Conservation (phyloP, 2,797 vertebrate genomes). For the Tapera naevia region DNA sequence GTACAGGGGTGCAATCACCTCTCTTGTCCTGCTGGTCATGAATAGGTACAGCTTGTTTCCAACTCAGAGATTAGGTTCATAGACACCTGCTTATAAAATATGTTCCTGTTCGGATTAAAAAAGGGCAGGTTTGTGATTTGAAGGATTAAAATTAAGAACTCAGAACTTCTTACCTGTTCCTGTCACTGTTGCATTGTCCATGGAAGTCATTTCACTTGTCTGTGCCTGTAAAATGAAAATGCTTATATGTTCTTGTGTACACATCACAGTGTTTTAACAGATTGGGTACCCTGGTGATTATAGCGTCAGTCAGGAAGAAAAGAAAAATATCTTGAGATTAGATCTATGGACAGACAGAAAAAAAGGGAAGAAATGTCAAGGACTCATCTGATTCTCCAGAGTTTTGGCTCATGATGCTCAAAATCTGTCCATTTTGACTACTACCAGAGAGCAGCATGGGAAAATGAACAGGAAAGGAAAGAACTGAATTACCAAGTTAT, state of each 20-base stretch:
- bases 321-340: background rate
- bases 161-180: background rate
- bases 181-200: background rate
- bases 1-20: too few species aligned
- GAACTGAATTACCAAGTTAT: background rate
- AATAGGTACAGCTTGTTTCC: conserved; percentile 11
- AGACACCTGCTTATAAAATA: background rate
- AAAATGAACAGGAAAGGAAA: background rate
- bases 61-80: background rate
- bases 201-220: background rate
- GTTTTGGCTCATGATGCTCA: background rate
- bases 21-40: too few species aligned
- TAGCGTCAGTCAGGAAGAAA: background rate
- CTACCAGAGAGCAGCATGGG: background rate
- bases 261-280: background rate
- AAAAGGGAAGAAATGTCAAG: background rate
- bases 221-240: background rate
- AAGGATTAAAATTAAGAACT: background rate
- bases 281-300: background rate
- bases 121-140: background rate
- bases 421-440: background rate
- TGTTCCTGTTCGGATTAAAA: background rate
- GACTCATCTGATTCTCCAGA: background rate
- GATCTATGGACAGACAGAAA: background rate
- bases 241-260: background rate